Base-by-base conservation (phyloP, 2,888 invertebrate genomes). In the Xiphydria camelus region DNA sequence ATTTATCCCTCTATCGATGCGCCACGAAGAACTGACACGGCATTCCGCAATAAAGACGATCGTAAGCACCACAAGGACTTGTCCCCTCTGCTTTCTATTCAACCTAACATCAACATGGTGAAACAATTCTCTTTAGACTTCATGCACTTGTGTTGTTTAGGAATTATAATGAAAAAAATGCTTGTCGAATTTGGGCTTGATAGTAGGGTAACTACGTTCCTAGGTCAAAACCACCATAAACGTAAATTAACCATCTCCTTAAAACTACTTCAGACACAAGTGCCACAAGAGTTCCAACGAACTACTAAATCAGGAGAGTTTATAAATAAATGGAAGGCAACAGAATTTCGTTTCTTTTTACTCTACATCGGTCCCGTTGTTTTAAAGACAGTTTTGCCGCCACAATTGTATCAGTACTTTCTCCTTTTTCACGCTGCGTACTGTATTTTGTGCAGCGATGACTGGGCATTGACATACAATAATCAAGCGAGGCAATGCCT, bases 261-360 rank as follows among this genome's bases (percentile, higher is more conserved):
- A n/a, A 23, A 9, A 9, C 23, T 23, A 7, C 23, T 23, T 7
- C 23, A 23, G 23, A 9, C 3, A 7, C 22, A 21, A 32, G 23
- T 42, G n/a, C 49, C 49, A 20, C 5, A 6, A 6, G 52, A 52
- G 22, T 52, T 49, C 18, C 42, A 50, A 15, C 37, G 47, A n/a
- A 47, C 41, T 10, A 40, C 53, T 3, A 47, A 51, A 36, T 42
- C 48, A 0, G 9, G 44, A 9, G 12, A 18, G n/a, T 19, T 25
- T 14, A 31, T 45, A 3, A 9, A 12, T 4, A 32, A 41, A 5
- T 49, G 47, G 45, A 47, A 53, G 29, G 53, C 45, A 9, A 53
- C 47, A 5, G 47, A 53, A 37, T 43, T 40, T 10, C 35, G 41
- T 4, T 49, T 51, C 32, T 45, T 43, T 38, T 14, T 41, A 18